Conservation (phyloP, 2,888 invertebrate genomes). For the Blastobasis adustella region DNA sequence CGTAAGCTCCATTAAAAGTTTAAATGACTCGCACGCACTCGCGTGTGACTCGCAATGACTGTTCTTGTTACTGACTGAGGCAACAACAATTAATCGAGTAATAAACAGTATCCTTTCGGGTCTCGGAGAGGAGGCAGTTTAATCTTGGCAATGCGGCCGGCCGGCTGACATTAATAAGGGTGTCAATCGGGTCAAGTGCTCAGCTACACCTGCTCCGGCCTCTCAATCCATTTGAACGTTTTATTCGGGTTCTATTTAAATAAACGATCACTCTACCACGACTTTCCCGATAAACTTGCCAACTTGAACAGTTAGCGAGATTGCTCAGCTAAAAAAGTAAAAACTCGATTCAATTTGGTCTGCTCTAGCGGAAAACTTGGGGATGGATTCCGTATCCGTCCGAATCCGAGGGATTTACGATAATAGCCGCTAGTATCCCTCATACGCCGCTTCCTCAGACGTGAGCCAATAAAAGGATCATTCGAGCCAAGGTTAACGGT, state of each 20-base stretch:
- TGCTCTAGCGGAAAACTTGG: background rate
- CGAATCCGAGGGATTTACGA: background rate
- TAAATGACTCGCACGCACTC: background rate
- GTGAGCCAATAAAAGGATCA: background rate
- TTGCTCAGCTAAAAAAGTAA: background rate
- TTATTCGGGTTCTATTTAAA: no score
- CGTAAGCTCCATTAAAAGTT: no score
- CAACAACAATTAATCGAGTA: no score
- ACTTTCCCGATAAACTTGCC: no score
- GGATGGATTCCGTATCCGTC: background rate
- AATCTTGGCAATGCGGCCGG: no score
- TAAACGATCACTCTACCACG: no score
- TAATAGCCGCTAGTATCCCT: background rate
- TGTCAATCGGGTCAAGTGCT: no score
- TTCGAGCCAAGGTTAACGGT: background rate
- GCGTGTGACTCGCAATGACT: constrained; percentile 3
- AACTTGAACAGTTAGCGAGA: no score
- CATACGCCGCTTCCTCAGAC: background rate
- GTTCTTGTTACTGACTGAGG: background rate
- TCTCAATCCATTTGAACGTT: background rate
- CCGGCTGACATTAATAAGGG: no score
- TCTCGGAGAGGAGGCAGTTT: no score
- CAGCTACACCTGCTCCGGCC: no score
- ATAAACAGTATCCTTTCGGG: no score
- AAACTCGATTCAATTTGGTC: background rate